phyloP scores from a whole-genome alignment of 2,113 vertebrate genomes.

The Pygoscelis antarcticus region DNA sequence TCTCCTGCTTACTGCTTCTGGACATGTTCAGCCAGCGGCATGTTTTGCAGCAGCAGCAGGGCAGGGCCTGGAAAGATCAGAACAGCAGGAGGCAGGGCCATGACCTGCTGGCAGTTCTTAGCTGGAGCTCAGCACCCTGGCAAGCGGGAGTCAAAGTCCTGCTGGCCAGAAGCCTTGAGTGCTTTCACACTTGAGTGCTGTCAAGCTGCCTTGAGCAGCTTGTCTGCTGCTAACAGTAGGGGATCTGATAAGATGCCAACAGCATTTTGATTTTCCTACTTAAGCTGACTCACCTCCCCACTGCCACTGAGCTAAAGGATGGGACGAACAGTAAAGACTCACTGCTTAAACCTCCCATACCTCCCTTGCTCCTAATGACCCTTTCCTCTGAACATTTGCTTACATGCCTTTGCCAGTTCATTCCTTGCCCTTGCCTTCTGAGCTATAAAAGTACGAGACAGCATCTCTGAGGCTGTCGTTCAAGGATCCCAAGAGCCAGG shows the following conservation, averaged over 20 bases:
- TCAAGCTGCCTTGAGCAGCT: background rate
- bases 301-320: background rate
- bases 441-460: background rate
- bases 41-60: background rate
- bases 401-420: background rate
- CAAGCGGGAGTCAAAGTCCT: background rate
- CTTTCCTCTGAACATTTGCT: background rate
- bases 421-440: background rate
- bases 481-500: background rate
- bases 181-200: background rate
- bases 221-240: background rate
- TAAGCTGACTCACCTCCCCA: background rate
- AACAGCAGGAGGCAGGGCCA: background rate
- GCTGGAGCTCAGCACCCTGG: background rate
- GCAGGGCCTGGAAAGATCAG: background rate
- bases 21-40: background rate
- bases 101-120: background rate
- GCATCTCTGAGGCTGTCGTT: background rate
- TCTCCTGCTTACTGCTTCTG: background rate
- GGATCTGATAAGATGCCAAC: background rate
- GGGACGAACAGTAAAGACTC: background rate
- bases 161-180: background rate
- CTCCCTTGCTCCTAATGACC: background rate
- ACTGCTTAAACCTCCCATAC: background rate
- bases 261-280: background rate